Evolutionary conservation across 2,113 vertebrate species (phyloP).

Genomic region (Triplophysa siluroides): DNA sequence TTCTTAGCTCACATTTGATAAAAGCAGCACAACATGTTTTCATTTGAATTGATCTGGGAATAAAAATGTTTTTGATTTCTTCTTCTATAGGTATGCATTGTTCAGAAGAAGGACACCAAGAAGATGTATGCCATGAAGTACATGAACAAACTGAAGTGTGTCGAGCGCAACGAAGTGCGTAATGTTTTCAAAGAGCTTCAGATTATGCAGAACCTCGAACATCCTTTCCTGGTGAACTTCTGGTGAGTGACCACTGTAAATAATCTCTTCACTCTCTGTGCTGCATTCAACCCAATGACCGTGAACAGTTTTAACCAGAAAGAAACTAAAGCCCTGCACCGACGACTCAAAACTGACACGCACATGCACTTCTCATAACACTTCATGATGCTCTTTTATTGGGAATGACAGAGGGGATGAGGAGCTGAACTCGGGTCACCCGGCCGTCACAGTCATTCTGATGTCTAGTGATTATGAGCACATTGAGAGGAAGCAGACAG

Average conservation of each 20-base stretch:
- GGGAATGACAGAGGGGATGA: too few species aligned
- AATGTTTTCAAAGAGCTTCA: conserved; percentile 97
- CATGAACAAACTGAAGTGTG: conserved; percentile 96
- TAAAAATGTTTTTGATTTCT: neutral
- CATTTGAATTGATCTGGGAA: too few species aligned
- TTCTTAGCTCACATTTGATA: too few species aligned
- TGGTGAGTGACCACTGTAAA: conserved; percentile 75
- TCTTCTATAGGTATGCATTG: conserved; percentile 88
- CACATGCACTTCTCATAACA: too few species aligned
- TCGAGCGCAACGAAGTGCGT: conserved; percentile 94
- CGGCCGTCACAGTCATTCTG: too few species aligned
- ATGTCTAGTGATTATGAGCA: too few species aligned
- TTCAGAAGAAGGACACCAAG: conserved; percentile 97
- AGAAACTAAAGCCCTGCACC: too few species aligned
- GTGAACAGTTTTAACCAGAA: neutral
- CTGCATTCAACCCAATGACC: neutral
- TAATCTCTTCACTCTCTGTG: neutral
- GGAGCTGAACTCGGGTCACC: too few species aligned
- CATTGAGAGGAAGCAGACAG: too few species aligned
- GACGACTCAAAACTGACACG: too few species aligned
- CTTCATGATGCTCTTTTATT: too few species aligned
- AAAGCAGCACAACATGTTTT: too few species aligned
- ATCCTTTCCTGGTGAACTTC: conserved; percentile 95
- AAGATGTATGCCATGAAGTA: conserved; percentile 99
- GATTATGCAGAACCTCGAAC: conserved; percentile 97